Conservation (phyloP, 2,888 invertebrate genomes). For the Thyatira batis region DNA sequence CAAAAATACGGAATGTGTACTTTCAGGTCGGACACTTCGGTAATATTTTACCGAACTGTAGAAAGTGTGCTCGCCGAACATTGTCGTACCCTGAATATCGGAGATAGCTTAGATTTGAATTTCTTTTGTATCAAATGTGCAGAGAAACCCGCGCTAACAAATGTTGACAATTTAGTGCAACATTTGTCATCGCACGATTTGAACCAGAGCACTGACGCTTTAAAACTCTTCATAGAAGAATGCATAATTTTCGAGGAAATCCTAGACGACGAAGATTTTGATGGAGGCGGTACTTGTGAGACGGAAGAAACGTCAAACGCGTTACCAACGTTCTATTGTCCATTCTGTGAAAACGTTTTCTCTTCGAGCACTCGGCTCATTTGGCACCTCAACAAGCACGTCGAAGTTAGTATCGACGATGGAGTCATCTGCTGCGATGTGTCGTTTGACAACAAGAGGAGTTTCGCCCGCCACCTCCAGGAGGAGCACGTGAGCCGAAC, state of each 20-base stretch:
- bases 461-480: slow-evolving; percentile 53
- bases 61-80: slow-evolving; percentile 43
- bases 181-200: slow-evolving; percentile 47
- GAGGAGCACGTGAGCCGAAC: slow-evolving; percentile 33
- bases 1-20: slow-evolving; percentile 21
- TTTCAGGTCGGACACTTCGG: slow-evolving; percentile 51
- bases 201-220: slow-evolving; percentile 14
- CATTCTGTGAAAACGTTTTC: slow-evolving; percentile 56
- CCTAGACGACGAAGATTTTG: slow-evolving; percentile 39
- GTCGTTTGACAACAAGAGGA: slow-evolving; percentile 35
- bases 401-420: slow-evolving; percentile 37
- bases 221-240: slow-evolving; percentile 51
- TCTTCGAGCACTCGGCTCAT: slow-evolving; percentile 53
- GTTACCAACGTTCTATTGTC: slow-evolving; percentile 45
- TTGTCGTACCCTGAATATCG: slow-evolving; percentile 39
- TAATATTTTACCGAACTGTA: slow-evolving; percentile 29
- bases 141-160: slow-evolving; percentile 28
- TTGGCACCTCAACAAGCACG: slow-evolving; percentile 56
- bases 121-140: slow-evolving; percentile 61
- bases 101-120: slow-evolving; percentile 38
- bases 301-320: slow-evolving; percentile 5
- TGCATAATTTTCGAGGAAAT: slow-evolving; percentile 58
- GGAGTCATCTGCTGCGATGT: slow-evolving; percentile 50
- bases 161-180: slow-evolving; percentile 33
- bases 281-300: slow-evolving; percentile 25